phyloP scores from a whole-genome alignment of 2,888 invertebrate genomes.

The Drosophila phalerata region DNA sequence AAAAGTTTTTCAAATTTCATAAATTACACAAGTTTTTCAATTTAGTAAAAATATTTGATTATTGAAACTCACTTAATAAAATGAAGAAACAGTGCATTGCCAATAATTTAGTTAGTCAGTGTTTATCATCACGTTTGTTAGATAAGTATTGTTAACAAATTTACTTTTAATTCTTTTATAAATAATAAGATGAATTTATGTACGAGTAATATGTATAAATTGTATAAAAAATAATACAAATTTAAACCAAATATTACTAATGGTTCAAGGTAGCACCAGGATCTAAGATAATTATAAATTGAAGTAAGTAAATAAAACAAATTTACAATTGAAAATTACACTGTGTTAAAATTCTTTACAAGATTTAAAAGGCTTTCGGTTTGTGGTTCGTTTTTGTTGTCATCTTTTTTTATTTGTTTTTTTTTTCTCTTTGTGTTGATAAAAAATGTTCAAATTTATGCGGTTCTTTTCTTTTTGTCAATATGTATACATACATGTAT shows the following conservation, averaged over 20 bases:
- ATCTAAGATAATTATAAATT: too few species aligned
- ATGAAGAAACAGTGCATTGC: too few species aligned
- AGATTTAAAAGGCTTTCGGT: conserved; percentile 10
- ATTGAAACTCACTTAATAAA: too few species aligned
- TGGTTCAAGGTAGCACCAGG: background rate
- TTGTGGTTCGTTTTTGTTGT: conserved; percentile 45
- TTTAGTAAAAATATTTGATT: too few species aligned
- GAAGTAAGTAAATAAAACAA: background rate
- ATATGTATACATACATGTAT: conserved; percentile 71
- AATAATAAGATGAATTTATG: conserved; percentile 55
- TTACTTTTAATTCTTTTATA: conserved; percentile 36
- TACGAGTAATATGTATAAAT: conserved; percentile 18
- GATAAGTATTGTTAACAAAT: conserved; percentile 32
- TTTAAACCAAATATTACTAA: conserved; percentile 8
- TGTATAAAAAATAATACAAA: conserved; percentile 20
- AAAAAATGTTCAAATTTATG: conserved; percentile 80
- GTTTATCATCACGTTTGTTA: conserved; percentile 1
- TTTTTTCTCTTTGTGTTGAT: conserved; percentile 70
- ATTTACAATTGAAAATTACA: background rate
- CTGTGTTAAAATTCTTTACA: background rate
- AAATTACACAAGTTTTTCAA: too few species aligned
- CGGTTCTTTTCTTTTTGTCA: conserved; percentile 48
- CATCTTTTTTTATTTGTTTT: conserved; percentile 48
- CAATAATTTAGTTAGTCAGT: too few species aligned
- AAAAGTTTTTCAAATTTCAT: too few species aligned